Evolutionary conservation across 2,113 vertebrate genomes (phyloP), one percentile per base, ranked within the genome.

Genomic region (Ariopsis seemanni): DNA sequence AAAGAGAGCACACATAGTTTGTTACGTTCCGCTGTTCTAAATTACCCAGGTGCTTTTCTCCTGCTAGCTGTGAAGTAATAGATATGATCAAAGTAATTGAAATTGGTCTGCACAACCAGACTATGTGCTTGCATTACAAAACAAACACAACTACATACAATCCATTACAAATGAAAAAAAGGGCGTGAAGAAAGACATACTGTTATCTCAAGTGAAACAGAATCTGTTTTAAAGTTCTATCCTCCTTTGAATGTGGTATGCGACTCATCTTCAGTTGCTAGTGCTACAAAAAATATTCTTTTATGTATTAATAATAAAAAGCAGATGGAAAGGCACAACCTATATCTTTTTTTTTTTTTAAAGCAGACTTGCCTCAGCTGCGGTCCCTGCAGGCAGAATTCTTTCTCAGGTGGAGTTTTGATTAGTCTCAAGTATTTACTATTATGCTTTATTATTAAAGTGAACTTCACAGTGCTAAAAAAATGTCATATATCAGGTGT

Each of bases 401-500:
- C 57, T 85, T 89, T 91, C 92, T 93, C 90, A 91, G 92, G 93
- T 94, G 92, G 90, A 85, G 84, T 84, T 87, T 85, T 89, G 91
- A 90, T 92, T 90, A 81, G 91, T 94, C 94, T 94, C 90, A 84
- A 90, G 93, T 95, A 93, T 95, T 95, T 94, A 94, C 93, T 71
- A 88, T 86, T 85, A 89, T 92, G 92, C 91, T 91, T 94, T 93
- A 94, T 95, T 95, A 95, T 86, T 85, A 88, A 82, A 88, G 91
- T 90, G 90, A 90, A 90, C 86, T 82, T 92, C 92, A 92, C 91
- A 91, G 90, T 91, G 91, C 93, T 93, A 94, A 95, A 94, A 95
- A 94, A 95, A 95, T 94, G 92, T 94, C 93, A 94, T 93, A 93
- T 92, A 94, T 93, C 91, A 89, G 90, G 92, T 92, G 92, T 94